These are phyloP conservation scores for Noturus placidus DNA, from an alignment of 2,113 vertebrate species.

Conservation along the genomic window DNA sequence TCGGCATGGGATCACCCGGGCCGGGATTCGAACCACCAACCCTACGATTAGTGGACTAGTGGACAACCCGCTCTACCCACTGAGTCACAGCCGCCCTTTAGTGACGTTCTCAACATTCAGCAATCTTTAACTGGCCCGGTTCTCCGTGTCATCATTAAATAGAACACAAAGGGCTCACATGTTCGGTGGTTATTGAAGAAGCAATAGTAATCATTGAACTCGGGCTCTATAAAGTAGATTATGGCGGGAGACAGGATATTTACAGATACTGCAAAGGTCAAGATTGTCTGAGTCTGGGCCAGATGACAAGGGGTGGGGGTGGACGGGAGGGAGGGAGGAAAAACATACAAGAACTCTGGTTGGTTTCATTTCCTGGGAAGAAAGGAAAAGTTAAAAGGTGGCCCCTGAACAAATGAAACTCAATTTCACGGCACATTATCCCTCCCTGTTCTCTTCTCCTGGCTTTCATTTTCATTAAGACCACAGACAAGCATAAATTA, in stretches of 20 bases:
- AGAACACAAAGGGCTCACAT: slow-evolving; percentile 48
- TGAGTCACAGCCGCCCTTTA: too few species aligned
- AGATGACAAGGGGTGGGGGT: slow-evolving; percentile 46
- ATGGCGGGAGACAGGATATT: slow-evolving; percentile 52
- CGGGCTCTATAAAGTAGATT: slow-evolving; percentile 54
- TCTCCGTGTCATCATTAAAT: slow-evolving; percentile 36
- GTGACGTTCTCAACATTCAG: background rate
- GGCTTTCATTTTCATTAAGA: slow-evolving; percentile 99
- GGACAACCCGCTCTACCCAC: too few species aligned
- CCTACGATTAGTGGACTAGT: too few species aligned
- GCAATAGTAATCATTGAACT: slow-evolving; percentile 54
- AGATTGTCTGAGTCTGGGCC: slow-evolving; percentile 52
- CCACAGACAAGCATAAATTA: slow-evolving; percentile 99
- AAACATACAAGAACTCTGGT: slow-evolving; percentile 60
- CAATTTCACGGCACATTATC: slow-evolving; percentile 99
- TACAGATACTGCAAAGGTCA: slow-evolving; percentile 59
- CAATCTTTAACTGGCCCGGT: slow-evolving; percentile 29
- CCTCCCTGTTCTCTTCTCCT: slow-evolving; percentile 96
- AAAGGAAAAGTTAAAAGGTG: slow-evolving; percentile 85
- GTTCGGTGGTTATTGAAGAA: slow-evolving; percentile 54
- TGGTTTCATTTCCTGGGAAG: slow-evolving; percentile 79
- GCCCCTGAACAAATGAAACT: slow-evolving; percentile 96
- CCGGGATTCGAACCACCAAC: too few species aligned
- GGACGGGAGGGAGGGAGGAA: slow-evolving; percentile 42
- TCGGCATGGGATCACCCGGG: too few species aligned